Percentiles rank a stretch among this genome's conserved stretches.
Conservation (phyloP, 37 sponge, comb jelly and placozoan genomes). For the Beroe ovata region DNA sequence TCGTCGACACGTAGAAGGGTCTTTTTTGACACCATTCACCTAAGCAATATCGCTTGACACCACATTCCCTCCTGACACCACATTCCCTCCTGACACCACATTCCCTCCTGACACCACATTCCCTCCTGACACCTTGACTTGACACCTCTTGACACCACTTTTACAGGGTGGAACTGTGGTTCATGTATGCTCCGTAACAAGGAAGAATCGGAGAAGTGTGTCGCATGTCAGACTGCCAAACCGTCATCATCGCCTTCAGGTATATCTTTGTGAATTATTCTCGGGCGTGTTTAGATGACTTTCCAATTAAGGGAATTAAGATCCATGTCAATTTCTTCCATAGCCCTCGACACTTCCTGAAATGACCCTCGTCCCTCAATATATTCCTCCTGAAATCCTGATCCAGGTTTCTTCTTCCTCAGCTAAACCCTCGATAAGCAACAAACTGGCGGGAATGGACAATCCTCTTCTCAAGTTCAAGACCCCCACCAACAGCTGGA, state of each 20-base stretch:
- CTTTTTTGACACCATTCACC: too few species aligned
- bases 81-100: too few species aligned
- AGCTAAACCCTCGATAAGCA: not conserved
- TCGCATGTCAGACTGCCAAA: slow-evolving; percentile 34
- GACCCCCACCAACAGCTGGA: slow-evolving; percentile 1
- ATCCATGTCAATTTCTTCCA: not conserved
- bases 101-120: too few species aligned
- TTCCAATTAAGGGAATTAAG: not conserved
- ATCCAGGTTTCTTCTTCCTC: not conserved
- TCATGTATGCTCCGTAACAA: slow-evolving; percentile 40
- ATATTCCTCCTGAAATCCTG: too few species aligned
- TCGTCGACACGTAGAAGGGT: too few species aligned
- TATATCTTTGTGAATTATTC: too few species aligned
- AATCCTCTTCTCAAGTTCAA: slow-evolving; percentile 64
- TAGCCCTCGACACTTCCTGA: not conserved
- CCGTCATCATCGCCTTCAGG: too few species aligned
- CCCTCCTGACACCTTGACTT: too few species aligned
- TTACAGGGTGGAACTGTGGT: slow-evolving; percentile 33
- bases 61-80: too few species aligned
- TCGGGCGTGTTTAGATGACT: too few species aligned
- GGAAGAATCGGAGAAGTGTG: slow-evolving; percentile 21
- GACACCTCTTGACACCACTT: not conserved
- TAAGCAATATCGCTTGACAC: too few species aligned
- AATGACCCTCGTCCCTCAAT: not conserved
- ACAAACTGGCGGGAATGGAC: slow-evolving; percentile 18